phyloP scores from a whole-genome alignment of 2,113 vertebrate genomes.

The Myrmecophaga tridactyla region DNA sequence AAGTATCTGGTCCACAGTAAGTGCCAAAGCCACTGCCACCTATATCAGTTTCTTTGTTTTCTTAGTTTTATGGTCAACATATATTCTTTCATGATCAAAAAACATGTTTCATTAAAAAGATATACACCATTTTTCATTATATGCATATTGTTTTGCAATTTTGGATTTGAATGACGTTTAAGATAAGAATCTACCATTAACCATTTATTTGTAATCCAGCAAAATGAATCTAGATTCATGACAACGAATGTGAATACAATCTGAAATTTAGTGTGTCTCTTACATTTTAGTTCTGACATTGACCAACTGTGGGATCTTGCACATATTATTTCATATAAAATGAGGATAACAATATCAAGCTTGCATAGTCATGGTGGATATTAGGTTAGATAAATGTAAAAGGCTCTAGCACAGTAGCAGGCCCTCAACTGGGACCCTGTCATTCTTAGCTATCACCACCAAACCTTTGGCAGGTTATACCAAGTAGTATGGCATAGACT shows the following conservation, averaged over 20 bases:
- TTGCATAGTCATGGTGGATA: not conserved
- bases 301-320: not conserved
- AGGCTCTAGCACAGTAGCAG: not conserved
- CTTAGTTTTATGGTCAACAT: not conserved
- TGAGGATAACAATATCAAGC: not conserved
- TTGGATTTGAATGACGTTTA: not conserved
- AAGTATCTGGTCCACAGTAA: not conserved
- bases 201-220: not conserved
- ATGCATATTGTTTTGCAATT: not conserved
- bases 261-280: not conserved
- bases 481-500: not conserved
- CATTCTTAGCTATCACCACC: not conserved
- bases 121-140: too few relatives aligned
- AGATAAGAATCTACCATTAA: not conserved
- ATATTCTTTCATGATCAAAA: not conserved
- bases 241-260: not conserved
- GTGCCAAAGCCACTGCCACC: not conserved
- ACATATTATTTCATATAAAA: conserved; percentile 14
- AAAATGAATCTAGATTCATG: not conserved
- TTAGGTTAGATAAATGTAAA: not conserved
- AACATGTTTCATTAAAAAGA: not conserved
- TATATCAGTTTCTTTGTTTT: not conserved
- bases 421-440: not conserved
- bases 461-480: not conserved
- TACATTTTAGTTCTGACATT: not conserved